Conservation (phyloP, 2,888 invertebrate genomes). For the Drosophila barbarae region DNA sequence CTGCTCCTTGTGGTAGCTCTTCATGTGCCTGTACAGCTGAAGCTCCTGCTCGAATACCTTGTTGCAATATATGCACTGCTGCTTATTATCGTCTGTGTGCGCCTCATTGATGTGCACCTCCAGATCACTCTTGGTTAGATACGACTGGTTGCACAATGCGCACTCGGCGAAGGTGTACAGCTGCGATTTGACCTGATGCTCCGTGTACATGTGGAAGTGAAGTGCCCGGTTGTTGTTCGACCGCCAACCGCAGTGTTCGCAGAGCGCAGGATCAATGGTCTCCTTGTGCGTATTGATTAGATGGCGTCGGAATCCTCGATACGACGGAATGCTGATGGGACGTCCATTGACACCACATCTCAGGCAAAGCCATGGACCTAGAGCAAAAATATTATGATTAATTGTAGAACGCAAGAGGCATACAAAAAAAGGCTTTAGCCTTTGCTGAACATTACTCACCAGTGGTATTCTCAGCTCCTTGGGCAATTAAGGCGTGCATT, state of each 20-base stretch:
- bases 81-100: constrained; percentile 79
- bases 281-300: constrained; percentile 90
- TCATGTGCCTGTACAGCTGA: constrained; percentile 87
- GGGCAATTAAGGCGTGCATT: constrained; percentile 82
- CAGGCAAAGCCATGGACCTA: constrained; percentile 89
- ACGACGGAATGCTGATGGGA: constrained; percentile 87
- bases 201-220: constrained; percentile 88
- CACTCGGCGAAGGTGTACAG: constrained; percentile 89
- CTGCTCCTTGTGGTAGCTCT: constrained; percentile 83
- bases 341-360: constrained; percentile 86
- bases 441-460: constrained; percentile 72
- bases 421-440: background rate
- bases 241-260: constrained; percentile 91
- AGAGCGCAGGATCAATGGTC: constrained; percentile 87
- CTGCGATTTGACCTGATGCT: constrained; percentile 88
- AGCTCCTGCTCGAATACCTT: constrained; percentile 86
- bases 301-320: constrained; percentile 89
- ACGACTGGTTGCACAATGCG: constrained; percentile 86
- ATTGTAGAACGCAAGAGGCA: background rate
- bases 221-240: constrained; percentile 87
- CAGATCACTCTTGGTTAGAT: constrained; percentile 86
- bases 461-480: constrained; percentile 83
- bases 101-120: constrained; percentile 84
- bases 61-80: constrained; percentile 87
- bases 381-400: background rate